Base-by-base conservation (phyloP, 2,797 vertebrate species). In the Gadopsis marmoratus region DNA sequence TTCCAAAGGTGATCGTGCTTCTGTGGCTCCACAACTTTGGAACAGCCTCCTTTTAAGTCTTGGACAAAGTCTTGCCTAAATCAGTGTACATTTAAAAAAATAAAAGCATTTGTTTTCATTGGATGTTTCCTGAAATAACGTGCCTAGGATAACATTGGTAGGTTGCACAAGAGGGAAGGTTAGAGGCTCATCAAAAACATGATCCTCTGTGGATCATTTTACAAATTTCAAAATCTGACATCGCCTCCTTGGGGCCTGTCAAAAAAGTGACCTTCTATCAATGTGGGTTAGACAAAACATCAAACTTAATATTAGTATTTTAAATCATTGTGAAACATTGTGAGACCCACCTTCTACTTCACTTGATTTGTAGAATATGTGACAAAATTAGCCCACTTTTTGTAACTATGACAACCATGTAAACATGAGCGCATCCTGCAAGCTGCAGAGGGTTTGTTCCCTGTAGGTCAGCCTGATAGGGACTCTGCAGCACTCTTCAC, bases 381-480 rank as follows among this genome's bases (percentile, higher is more conserved):
- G 13, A 66, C n/a, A 50, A n/a, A 83, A 54, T 53, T 8, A 43
- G 47, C 43, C 26, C n/a, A 35, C 39, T 60, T 77, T 60, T 21
- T 51, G 41, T 67, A 59, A 33, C 65, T 51, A n/a, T 62, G 43
- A 43, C 37, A 26, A 37, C 54, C 19, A 26, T 50, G 14, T 29
- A 54, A 61, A 69, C n/a, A 26, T 23, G 35, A 41, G 58, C 56
- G 50, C 8, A 1, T 5, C 10, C 61, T 56, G 54, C 74, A 67
- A 66, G 59, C 81, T 56, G 65, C 66, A 69, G 47, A 66, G 74
- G 60, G 47, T 70, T 79, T 50, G 65, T 56, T 82, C 56, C 64
- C 56, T 17, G 5, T 37, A 53, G 60, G 69, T 78, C 74, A 61
- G 58, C 17, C 68, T 81, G 64, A 21, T 12, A 8, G 69, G 71